These are phyloP conservation scores for Sylvilagus bachmani DNA, from an alignment of 2,113 vertebrate species.

Conservation along the genomic window DNA sequence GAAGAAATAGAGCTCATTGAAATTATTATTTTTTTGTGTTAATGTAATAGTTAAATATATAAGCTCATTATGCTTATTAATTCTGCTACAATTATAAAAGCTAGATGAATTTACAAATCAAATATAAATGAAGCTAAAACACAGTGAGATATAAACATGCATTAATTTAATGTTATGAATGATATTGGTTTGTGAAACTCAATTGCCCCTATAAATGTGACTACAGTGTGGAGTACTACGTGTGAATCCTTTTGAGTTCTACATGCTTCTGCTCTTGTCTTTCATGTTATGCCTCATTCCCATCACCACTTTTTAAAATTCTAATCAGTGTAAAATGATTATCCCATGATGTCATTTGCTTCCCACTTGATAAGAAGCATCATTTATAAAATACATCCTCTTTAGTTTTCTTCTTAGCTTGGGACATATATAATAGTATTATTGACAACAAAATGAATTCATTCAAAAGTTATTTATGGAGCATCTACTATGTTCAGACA, in stretches of 20 bases:
- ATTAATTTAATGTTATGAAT: not conserved
- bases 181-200: not conserved
- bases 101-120: not conserved
- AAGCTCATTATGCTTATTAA: not conserved
- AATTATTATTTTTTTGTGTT: not conserved
- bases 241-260: not conserved
- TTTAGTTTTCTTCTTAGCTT: not conserved
- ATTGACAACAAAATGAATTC: not conserved
- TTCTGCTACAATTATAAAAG: not conserved
- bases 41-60: not conserved
- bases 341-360: not conserved
- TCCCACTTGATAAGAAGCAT: not conserved
- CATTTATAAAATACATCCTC: not conserved
- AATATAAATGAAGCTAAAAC: slow-evolving; percentile 4
- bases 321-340: not conserved
- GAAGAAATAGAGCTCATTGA: not conserved
- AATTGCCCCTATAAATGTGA: not conserved
- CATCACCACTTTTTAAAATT: not conserved
- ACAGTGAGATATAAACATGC: not conserved
- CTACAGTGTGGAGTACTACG: not conserved
- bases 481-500: not conserved
- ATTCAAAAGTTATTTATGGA: not conserved
- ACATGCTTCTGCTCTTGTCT: not conserved
- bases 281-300: not conserved
- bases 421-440: not conserved